Conservation (phyloP, 2,888 invertebrate genomes). For the Caenorhabditis sp. region DNA sequence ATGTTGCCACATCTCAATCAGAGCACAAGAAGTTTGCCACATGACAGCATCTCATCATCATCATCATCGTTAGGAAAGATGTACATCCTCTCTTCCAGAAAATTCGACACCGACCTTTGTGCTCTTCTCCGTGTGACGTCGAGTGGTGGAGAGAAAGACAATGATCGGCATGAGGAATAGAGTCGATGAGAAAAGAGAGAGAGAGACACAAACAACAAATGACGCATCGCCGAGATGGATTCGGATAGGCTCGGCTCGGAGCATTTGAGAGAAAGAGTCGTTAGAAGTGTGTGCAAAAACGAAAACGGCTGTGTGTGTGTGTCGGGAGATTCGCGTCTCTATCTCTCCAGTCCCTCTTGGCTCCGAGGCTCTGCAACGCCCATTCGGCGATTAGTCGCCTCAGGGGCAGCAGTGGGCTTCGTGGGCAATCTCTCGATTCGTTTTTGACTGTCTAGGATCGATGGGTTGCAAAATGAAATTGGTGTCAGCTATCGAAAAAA, state of each 20-base stretch:
- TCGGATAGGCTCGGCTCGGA: slow-evolving; percentile 4
- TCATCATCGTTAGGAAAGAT: too few species aligned
- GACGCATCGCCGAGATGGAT: slow-evolving; percentile 35
- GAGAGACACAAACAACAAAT: slow-evolving; percentile 48
- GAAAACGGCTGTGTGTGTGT: slow-evolving; percentile 20
- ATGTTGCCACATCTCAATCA: slow-evolving; percentile 20
- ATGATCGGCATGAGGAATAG: slow-evolving; percentile 45
- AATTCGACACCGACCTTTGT: slow-evolving; percentile 47
- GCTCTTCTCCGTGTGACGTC: slow-evolving; percentile 36
- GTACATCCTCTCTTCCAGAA: slow-evolving; percentile 17
- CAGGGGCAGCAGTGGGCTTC: slow-evolving; percentile 2
- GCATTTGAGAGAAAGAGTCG: slow-evolving; percentile 19
- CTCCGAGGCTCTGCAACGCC: slow-evolving; percentile 13
- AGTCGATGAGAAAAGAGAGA: slow-evolving; percentile 21
- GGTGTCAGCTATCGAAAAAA: too few species aligned
- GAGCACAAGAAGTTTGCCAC: slow-evolving; percentile 21
- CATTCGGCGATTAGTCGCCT: slow-evolving; percentile 52
- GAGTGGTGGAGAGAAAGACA: background rate
- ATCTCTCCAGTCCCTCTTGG: slow-evolving; percentile 38
- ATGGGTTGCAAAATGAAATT: background rate
- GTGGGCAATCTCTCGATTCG: slow-evolving; percentile 1
- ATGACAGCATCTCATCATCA: slow-evolving; percentile 36
- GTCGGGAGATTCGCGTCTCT: slow-evolving; percentile 41
- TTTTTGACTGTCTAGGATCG: slow-evolving; percentile 4
- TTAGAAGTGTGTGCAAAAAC: slow-evolving; percentile 43